phyloP scores from a whole-genome alignment of 2,797 vertebrate genomes.

The Phylloscopus collybita region DNA sequence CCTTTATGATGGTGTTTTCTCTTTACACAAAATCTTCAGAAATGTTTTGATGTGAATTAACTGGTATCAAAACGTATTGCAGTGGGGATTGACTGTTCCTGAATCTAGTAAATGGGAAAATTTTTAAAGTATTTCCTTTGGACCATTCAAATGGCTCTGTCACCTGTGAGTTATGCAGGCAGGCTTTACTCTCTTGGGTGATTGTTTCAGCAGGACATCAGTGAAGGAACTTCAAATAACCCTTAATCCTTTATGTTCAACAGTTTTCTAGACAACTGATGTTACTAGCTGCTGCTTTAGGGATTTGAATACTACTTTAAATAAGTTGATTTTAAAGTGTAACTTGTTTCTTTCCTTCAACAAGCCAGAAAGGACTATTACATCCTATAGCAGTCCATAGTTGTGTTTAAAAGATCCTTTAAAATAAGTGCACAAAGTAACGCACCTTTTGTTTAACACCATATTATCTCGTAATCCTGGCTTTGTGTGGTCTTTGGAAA shows the following conservation, averaged over 20 bases:
- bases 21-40: neutral
- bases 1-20: neutral
- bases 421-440: neutral
- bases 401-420: neutral
- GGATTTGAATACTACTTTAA: neutral
- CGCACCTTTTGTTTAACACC: neutral
- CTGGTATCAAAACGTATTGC: neutral
- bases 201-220: neutral
- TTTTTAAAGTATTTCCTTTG: neutral
- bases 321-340: neutral
- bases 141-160: neutral
- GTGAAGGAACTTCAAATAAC: neutral
- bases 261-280: neutral
- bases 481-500: constrained; percentile 38
- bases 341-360: neutral
- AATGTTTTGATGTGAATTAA: neutral
- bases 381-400: neutral
- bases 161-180: neutral
- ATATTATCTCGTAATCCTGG: constrained; percentile 27
- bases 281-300: neutral
- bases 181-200: neutral
- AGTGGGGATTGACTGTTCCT: neutral
- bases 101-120: neutral
- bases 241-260: neutral
- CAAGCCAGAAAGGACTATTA: neutral